Conservation (phyloP, 2,888 invertebrate genomes). For the Mamestra brassicae region DNA sequence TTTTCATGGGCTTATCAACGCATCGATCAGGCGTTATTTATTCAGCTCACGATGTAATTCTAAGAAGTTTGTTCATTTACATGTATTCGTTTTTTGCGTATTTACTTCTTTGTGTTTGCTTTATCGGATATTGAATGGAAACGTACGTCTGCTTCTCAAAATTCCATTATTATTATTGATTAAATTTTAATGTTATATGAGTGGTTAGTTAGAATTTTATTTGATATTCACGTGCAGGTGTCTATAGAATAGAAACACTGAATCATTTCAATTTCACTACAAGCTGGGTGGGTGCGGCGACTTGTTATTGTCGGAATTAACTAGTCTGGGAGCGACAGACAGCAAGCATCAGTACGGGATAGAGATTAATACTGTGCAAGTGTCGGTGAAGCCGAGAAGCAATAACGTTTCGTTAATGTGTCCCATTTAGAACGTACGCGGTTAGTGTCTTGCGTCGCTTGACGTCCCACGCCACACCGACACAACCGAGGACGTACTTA, state of each 20-base stretch:
- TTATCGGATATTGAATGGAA: constrained; percentile 81
- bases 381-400: constrained; percentile 85
- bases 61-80: constrained; percentile 86
- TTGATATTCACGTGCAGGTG: constrained; percentile 20
- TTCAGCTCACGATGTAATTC: constrained; percentile 87
- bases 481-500: constrained; percentile 75
- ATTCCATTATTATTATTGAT: constrained; percentile 67
- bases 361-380: constrained; percentile 88
- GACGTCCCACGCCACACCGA: constrained; percentile 72
- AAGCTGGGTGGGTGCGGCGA: constrained; percentile 40
- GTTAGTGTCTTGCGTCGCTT: constrained; percentile 84
- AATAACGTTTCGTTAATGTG: constrained; percentile 89
- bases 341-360: constrained; percentile 79
- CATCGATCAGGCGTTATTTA: constrained; percentile 87
- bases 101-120: constrained; percentile 81
- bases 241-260: constrained; percentile 47
- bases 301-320: constrained; percentile 78
- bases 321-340: constrained; percentile 74
- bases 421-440: constrained; percentile 87
- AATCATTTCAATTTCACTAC: constrained; percentile 55
- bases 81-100: constrained; percentile 83
- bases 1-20: constrained; percentile 87
- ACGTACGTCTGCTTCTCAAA: constrained; percentile 68
- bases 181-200: constrained; percentile 38
- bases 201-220: background rate